phyloP scores from a whole-genome alignment of 2,113 vertebrate species.

The Eulemur rufifrons region DNA sequence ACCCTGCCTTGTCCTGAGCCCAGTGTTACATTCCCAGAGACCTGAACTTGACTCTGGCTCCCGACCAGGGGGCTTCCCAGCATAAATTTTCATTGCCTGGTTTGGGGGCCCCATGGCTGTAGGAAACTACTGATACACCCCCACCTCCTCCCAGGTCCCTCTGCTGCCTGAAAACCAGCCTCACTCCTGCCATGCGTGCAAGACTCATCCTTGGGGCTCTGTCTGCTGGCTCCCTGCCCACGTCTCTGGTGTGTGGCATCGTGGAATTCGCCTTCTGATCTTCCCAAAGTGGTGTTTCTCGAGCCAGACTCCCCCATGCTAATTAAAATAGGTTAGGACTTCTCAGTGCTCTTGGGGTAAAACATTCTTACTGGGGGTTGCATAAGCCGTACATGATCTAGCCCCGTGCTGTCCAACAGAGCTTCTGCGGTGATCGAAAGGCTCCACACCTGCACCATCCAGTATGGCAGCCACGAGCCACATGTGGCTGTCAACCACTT shows the following conservation, averaged over 20 bases:
- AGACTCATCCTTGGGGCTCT: rapidly evolving
- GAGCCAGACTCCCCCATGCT: background rate
- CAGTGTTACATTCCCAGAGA: background rate
- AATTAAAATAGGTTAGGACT: background rate
- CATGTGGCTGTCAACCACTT: background rate
- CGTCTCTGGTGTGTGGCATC: background rate
- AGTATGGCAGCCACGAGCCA: background rate
- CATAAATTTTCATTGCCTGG: background rate
- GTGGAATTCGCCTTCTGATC: background rate
- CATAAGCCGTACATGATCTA: background rate
- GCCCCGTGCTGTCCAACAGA: background rate
- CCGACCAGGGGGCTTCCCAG: background rate
- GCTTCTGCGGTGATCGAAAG: background rate
- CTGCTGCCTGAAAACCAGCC: background rate
- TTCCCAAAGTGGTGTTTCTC: background rate
- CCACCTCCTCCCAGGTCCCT: background rate
- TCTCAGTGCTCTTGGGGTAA: background rate
- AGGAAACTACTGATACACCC: no score
- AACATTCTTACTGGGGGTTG: background rate
- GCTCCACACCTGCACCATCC: background rate
- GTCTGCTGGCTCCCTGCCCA: background rate
- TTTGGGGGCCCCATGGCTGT: background rate
- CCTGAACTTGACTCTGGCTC: background rate
- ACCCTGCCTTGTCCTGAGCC: background rate
- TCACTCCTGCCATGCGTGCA: background rate